Evolutionary conservation across 2,113 vertebrate genomes (phyloP).

Genomic region (Etia nguti): DNA sequence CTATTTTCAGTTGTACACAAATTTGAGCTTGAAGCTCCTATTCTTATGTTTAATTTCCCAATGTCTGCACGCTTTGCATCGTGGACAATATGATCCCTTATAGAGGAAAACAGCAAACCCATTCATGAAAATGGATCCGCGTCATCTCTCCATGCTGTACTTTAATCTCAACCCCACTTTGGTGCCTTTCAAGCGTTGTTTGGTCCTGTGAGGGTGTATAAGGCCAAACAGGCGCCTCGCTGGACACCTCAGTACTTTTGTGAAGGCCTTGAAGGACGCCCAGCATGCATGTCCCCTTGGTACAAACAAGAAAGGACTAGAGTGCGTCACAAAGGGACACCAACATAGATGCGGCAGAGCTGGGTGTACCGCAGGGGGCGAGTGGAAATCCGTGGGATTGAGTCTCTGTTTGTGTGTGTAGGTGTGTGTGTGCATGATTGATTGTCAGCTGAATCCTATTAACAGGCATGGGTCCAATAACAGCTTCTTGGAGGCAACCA

Average conservation of each 20-base stretch:
- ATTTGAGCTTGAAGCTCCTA: neutral
- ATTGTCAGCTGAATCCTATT: constrained; percentile 32
- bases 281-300: constrained; percentile 38
- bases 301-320: constrained; percentile 39
- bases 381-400: neutral
- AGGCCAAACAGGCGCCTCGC: constrained; percentile 20
- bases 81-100: neutral
- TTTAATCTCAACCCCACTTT: neutral
- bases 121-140: neutral
- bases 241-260: constrained; percentile 32
- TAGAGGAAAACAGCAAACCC: neutral
- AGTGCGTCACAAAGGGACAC: constrained; percentile 20
- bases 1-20: neutral
- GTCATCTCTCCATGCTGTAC: neutral
- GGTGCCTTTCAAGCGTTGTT: constrained; percentile 13
- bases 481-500: neutral
- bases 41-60: neutral
- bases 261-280: constrained; percentile 37
- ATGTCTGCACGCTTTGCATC: neutral
- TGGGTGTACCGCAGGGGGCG: neutral
- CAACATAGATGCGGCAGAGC: neutral
- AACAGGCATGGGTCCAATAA: constrained; percentile 2
- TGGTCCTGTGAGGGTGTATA: constrained; percentile 17
- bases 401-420: neutral
- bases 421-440: neutral